Evolutionary conservation across 2,888 invertebrate genomes (phyloP), one percentile per base, ranked within the genome.

Genomic region (Linyphia triangularis): DNA sequence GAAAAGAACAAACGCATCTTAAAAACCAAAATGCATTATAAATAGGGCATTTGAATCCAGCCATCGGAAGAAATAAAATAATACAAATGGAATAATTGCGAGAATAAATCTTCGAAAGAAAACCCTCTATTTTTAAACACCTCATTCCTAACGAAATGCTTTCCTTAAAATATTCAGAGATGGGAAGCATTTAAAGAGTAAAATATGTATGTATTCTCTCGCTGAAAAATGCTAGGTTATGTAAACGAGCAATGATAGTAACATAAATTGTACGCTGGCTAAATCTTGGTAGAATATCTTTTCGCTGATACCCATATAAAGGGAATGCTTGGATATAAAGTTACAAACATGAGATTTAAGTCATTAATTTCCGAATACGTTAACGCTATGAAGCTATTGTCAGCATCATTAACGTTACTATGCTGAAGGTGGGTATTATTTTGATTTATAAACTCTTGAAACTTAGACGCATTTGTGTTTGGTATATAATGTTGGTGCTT

Each of bases 191-290:
- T 78, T 78, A 78, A 78, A 33, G 40, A 5, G 33, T 78, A 78
- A 78, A 78, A 78, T 78, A 78, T 78, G 78, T 78, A 78, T 78
- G 78, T 65, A 65, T 78, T 78, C 78, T n/a, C 40, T 33, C n/a
- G n/a, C 24, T 22, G 6, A 65, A 40, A 63, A 78, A 78, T 43
- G 65, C 24, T 37, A 19, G 19, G 43, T 78, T 78, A 78, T 78
- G 78, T 63, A 78, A 65, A 78, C 40, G 65, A 65, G 63, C 37
- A 19, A 78, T 65, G 33, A 73, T 28, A 73, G 59, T 59, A 73
- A 19, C 57, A 26, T 30, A 33, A 57, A 59, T 73, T 73, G 26
- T 73, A n/a, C n/a, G 13, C 73, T 59, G 22, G 28, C 30, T 33
- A 30, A 73, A 30, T 73, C 73, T 73, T 43, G n/a, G 30, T 28